Evolutionary conservation across 2,888 invertebrate genomes (phyloP), one percentile per base, ranked within the genome.

Genomic region (Clitarchus hookeri): DNA sequence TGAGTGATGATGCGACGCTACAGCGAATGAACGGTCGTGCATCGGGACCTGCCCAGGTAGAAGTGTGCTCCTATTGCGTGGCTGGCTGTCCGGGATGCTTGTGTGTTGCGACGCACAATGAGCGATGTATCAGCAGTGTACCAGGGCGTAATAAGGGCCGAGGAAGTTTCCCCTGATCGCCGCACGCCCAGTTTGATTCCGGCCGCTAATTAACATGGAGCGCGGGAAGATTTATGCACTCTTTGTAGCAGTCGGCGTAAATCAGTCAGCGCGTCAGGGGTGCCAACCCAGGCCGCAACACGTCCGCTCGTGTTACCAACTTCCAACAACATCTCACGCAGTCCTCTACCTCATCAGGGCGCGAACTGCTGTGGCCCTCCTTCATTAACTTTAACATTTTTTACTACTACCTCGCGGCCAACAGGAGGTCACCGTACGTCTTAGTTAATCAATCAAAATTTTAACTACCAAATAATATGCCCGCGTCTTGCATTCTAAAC

Each of bases 201-300:
- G 65, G 23, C 65, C 65, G 65, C 65, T 65, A 65, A 65, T 65
- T 65, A 65, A 65, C 65, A 65, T n/a, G 65, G 65, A 6, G 65
- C 65, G 65, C 65, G 65, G 65, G 65, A 23, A 65, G 65, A 65
- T 65, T 65, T 65, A 65, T 65, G 65, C 65, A 65, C 65, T 65
- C 65, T 65, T 65, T 65, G 65, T 65, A n/a, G 65, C 65, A 65
- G 65, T 65, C 65, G 65, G 65, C 65, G 65, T 65, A 65, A 65
- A 65, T 65, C 65, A 65, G 65, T 23, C 65, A 65, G 65, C n/a
- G 65, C 65, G 65, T 65, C 65, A 65, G 65, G 65, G 65, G 65
- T 65, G 65, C 65, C 65, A 65, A 65, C 65, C 65, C 8, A 23
- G 65, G 11, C 65, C 53, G 65, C 23, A 65, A 65, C 65, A 65